Conservation (phyloP, 2,113 vertebrate genomes). For the Rhea pennata region DNA sequence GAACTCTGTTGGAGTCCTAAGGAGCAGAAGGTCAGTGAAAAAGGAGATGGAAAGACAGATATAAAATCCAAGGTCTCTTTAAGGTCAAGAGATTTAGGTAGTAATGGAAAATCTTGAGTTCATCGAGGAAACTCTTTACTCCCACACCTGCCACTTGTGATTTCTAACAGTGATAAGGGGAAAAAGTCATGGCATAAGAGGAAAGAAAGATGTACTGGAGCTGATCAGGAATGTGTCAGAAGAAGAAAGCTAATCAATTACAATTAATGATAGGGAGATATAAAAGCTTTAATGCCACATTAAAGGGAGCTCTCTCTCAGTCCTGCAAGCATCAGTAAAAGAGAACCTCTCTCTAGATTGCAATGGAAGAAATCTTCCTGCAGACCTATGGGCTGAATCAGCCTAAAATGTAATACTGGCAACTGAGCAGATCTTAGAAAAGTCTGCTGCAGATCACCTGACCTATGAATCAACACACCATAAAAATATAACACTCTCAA, state of each 20-base stretch:
- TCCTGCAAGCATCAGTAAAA: not conserved
- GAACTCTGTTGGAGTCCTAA: not conserved
- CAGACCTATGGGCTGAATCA: not conserved
- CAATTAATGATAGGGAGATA: not conserved
- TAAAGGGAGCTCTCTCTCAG: not conserved
- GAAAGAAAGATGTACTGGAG: not conserved
- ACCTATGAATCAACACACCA: not conserved
- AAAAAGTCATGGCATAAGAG: not conserved
- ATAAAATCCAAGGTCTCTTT: not conserved
- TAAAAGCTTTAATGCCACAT: not conserved
- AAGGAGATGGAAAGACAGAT: not conserved
- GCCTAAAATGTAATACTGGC: not conserved
- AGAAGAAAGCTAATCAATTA: slow-evolving; percentile 32
- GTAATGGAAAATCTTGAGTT: slow-evolving; percentile 15
- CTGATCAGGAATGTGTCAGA: not conserved
- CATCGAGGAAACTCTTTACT: not conserved
- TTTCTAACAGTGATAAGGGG: not conserved
- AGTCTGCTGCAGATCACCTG: not conserved
- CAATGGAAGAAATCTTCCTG: not conserved
- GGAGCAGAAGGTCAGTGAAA: slow-evolving; percentile 6
- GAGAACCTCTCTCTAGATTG: not conserved
- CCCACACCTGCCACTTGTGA: not conserved
- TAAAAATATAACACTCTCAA: not conserved
- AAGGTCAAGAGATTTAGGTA: not conserved
- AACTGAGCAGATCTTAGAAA: not conserved